Base-by-base conservation (phyloP, 2,888 invertebrate species). In the Sphaeridia pumilis region DNA sequence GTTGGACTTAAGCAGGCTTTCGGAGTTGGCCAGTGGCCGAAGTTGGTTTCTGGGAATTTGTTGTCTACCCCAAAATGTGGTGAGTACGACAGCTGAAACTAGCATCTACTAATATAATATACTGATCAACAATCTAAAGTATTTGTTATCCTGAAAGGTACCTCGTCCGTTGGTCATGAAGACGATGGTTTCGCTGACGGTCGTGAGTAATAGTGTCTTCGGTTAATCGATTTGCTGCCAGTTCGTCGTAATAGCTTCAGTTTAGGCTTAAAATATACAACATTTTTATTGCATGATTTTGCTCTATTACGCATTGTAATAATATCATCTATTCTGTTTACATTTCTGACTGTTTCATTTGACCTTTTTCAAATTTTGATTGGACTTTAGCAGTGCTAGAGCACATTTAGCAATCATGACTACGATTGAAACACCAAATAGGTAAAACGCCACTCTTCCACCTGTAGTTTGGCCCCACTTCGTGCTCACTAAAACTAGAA, bases 11-110 rank as follows among this genome's bases (percentile, higher is more conserved):
- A 49, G 28, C 51, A 49, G 14, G 46, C 51, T 1, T 36, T 42
- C 36, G 54, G 54, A 20, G 54, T 60, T 31, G 58, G 55, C 1
- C 60, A 60, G 26, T 60, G 60, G 60, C 60, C 60, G 1, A 60
- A 57, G 34, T 46, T 58, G 20, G 58, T 58, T 7, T 36, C 57
- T 21, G 60, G 60, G 34, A 60, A 60, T 46, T 35, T 57, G 2
- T 50, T 60, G 52, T 55, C 55, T 14, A 50, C 54, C 24, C 60
- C 60, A 25, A 50, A 43, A 24, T 14, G 34, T 21, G 60, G 60
- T 54, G 45, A 48, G 17, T 17, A 38, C 7, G 14, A 31, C 14
- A 31, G 14, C 14, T 31, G 10, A 14, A 31, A 31, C 31, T 14
- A 31, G n/a, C n/a, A n/a, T n/a, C n/a, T n/a, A n/a, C n/a, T n/a